Conservation (phyloP, 53 echinoderm and acorn worm genomes). For the Astropecten irregularis region DNA sequence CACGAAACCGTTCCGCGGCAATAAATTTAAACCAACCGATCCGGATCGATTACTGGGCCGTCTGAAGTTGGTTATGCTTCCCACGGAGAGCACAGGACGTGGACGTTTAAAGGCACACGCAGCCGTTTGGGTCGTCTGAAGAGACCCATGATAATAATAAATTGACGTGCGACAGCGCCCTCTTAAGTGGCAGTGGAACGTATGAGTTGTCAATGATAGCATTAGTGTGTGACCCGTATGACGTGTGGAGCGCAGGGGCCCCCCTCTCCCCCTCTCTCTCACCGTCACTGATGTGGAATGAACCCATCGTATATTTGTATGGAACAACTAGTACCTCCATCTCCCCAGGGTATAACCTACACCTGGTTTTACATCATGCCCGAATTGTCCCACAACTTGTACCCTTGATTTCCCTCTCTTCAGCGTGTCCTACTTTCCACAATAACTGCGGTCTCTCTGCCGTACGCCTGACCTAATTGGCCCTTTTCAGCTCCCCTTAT, state of each 20-base stretch:
- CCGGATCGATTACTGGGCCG: conserved; percentile 11
- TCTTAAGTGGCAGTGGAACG: not conserved
- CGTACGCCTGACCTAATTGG: conserved; percentile 50
- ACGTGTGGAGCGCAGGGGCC: not conserved
- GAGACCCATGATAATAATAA: not conserved
- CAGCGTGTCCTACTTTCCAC: conserved; percentile 54
- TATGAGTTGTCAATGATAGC: too few species aligned
- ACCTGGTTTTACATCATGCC: conserved; percentile 59
- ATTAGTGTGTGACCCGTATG: too few species aligned
- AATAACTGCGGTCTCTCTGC: conserved; percentile 19
- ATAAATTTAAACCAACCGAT: conserved; percentile 28
- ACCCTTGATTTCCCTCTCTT: conserved; percentile 6
- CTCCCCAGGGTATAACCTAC: conserved; percentile 49
- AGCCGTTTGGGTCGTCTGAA: too few species aligned
- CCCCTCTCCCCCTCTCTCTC: not conserved
- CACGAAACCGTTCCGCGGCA: conserved; percentile 20
- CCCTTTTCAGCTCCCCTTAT: conserved; percentile 25
- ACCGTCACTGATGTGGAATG: conserved; percentile 4
- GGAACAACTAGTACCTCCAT: conserved; percentile 4
- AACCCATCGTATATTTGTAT: conserved; percentile 18
- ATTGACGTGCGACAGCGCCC: not conserved
- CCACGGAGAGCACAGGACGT: not conserved
- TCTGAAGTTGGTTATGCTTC: not conserved
- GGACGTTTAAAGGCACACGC: too few species aligned
- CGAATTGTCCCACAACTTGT: conserved; percentile 44